phyloP scores from a whole-genome alignment of 2,113 vertebrate genomes.

The Ictalurus punctatus region DNA sequence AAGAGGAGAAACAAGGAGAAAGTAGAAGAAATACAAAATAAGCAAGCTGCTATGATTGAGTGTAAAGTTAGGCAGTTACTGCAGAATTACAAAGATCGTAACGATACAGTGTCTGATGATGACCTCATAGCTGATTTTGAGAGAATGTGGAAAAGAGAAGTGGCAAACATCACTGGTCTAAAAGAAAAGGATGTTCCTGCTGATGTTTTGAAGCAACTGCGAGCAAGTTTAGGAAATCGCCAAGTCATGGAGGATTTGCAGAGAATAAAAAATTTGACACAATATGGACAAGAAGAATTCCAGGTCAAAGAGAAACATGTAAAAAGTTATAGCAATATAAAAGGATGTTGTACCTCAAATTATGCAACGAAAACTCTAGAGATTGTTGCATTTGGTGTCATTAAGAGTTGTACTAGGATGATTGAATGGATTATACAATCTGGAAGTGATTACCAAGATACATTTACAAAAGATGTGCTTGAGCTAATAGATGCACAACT shows the following conservation, averaged over 20 bases:
- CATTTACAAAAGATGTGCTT: conserved; percentile 50
- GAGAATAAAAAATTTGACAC: background rate
- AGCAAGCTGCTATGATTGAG: conserved; percentile 57
- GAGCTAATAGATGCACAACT: conserved; percentile 49
- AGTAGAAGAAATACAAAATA: conserved; percentile 44
- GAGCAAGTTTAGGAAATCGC: conserved; percentile 26
- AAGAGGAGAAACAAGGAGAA: conserved; percentile 28
- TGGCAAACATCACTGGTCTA: background rate
- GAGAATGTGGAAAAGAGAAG: conserved; percentile 60
- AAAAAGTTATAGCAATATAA: no score
- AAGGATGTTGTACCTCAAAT: no score
- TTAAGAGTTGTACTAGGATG: conserved; percentile 6
- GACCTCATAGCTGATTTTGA: conserved; percentile 14
- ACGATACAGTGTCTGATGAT: conserved; percentile 1
- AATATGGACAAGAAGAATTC: background rate
- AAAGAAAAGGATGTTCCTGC: conserved; percentile 44
- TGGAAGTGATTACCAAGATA: conserved; percentile 55
- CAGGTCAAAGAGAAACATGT: no score
- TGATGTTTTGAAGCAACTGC: conserved; percentile 42
- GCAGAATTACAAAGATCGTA: conserved; percentile 32
- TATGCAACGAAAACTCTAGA: no score
- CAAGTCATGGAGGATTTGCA: conserved; percentile 43
- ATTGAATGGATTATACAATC: conserved; percentile 38
- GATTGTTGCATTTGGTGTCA: background rate
- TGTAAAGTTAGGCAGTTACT: conserved; percentile 50